These are phyloP conservation scores for Clarias batrachus DNA, from an alignment of 2,113 vertebrate genomes.

Conservation along the genomic window DNA sequence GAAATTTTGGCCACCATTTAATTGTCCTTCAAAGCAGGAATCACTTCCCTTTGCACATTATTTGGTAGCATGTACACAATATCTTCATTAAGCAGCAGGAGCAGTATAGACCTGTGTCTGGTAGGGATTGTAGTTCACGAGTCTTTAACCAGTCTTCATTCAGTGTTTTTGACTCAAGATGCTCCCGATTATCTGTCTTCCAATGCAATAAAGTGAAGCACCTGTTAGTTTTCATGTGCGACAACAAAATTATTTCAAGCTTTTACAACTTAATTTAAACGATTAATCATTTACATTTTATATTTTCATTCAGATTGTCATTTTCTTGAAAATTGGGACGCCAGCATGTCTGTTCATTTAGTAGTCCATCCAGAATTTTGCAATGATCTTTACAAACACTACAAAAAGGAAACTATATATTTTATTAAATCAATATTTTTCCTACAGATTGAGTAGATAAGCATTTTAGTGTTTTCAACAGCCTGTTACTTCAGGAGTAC, in stretches of 20 bases:
- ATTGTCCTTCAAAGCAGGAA: constrained; percentile 33
- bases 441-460: not conserved
- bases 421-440: not conserved
- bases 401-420: not conserved
- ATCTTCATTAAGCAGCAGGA: constrained; percentile 21
- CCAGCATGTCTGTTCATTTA: not conserved
- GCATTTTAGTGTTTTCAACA: not conserved
- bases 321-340: constrained; percentile 16
- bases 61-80: not conserved
- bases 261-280: constrained; percentile 31
- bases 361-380: constrained; percentile 21
- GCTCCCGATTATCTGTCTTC: not conserved
- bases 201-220: constrained; percentile 11
- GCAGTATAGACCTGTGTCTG: not conserved
- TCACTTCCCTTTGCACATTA: constrained; percentile 27
- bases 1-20: constrained; percentile 22
- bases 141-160: not conserved
- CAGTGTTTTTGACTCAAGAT: not conserved
- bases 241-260: not conserved
- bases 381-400: not conserved
- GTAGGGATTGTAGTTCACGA: not conserved
- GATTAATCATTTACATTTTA: constrained; percentile 23
- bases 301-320: constrained; percentile 59
- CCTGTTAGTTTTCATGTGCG: not conserved
- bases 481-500: too few relatives aligned